These are phyloP conservation scores for Theonella swinhoei DNA, from an alignment of 37 sponge, comb jelly and placozoan genomes.

Conservation along the genomic window DNA sequence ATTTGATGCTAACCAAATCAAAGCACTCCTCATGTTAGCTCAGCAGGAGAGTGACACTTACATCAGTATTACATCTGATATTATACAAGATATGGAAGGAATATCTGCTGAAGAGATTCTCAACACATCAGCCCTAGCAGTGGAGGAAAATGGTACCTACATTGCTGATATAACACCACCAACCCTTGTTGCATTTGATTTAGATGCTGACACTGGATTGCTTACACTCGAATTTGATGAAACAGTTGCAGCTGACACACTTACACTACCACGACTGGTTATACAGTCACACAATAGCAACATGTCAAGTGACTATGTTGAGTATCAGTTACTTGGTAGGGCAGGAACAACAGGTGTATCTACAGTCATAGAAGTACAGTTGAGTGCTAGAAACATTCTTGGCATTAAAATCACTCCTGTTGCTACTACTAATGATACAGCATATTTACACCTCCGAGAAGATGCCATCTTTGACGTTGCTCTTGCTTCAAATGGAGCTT, in stretches of 20 bases:
- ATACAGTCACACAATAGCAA: slow-evolving; percentile 47
- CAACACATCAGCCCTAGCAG: slow-evolving; percentile 19
- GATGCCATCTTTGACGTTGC: slow-evolving; percentile 74
- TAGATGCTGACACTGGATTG: slow-evolving; percentile 77
- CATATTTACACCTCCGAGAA: slow-evolving; percentile 59
- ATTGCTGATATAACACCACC: slow-evolving; percentile 67
- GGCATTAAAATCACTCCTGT: slow-evolving; percentile 76
- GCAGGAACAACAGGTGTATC: slow-evolving; percentile 19
- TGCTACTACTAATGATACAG: slow-evolving; percentile 75
- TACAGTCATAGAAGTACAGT: slow-evolving; percentile 48
- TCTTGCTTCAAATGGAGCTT: slow-evolving; percentile 46
- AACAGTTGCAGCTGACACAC: slow-evolving; percentile 66
- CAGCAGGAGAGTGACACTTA: slow-evolving; percentile 54
- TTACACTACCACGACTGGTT: slow-evolving; percentile 47
- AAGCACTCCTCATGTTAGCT: slow-evolving; percentile 58
- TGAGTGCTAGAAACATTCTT: slow-evolving; percentile 64
- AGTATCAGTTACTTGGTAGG: slow-evolving; percentile 36
- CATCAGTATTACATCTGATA: slow-evolving; percentile 39
- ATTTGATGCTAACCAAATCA: slow-evolving; percentile 80
- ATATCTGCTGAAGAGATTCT: slow-evolving; percentile 44
- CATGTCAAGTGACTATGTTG: slow-evolving; percentile 12
- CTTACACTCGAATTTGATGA: slow-evolving; percentile 84
- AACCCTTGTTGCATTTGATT: slow-evolving; percentile 54
- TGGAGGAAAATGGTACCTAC: slow-evolving; percentile 18
- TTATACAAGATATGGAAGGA: slow-evolving; percentile 72